These are phyloP conservation scores for Nyctibius bracteatus DNA, from an alignment of 2,113 vertebrate genomes.

Conservation along the genomic window DNA sequence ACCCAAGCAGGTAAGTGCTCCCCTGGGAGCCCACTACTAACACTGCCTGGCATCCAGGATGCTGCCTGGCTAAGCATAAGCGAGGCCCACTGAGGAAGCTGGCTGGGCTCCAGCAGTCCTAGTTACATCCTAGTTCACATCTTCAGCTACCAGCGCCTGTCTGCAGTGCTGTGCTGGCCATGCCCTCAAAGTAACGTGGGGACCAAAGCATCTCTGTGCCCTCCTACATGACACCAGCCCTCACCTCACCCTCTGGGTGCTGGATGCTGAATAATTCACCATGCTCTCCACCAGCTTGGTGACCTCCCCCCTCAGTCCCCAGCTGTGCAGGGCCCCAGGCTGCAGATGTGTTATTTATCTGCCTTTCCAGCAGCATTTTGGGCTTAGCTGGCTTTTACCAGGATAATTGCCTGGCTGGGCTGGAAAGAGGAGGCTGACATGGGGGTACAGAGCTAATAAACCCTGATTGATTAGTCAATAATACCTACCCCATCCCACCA, in stretches of 20 bases:
- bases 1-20: background rate
- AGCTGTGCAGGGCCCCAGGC: background rate
- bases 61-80: rapidly evolving
- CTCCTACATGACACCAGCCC: background rate
- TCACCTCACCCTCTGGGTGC: background rate
- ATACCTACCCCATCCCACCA: background rate
- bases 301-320: rapidly evolving
- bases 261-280: background rate
- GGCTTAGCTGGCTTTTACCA: background rate
- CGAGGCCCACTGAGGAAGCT: background rate
- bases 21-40: background rate
- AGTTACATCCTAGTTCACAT: background rate
- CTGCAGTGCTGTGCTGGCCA: background rate
- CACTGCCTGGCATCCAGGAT: background rate
- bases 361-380: background rate
- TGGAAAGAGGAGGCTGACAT: background rate
- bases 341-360: background rate
- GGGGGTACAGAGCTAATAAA: background rate
- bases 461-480: no score
- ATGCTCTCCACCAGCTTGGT: rapidly evolving
- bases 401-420: background rate
- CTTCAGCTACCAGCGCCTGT: rapidly evolving
- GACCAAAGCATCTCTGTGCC: background rate
- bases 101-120: background rate
- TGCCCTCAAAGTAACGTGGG: rapidly evolving